Base-by-base conservation (phyloP, 2,113 vertebrate genomes). In the Entelurus aequoreus region DNA sequence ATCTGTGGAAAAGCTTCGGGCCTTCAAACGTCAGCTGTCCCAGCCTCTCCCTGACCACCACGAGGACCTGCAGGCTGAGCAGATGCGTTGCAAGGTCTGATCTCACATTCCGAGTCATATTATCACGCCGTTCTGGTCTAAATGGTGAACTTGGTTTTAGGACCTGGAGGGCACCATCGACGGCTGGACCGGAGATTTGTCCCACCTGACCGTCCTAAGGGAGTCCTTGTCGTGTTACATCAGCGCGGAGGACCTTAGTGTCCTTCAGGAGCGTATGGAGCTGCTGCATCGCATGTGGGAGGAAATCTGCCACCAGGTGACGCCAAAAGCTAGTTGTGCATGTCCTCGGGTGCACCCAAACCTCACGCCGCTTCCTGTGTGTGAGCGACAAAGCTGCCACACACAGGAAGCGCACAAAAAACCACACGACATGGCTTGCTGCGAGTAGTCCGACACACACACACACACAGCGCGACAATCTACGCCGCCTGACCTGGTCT, bases 231-330 rank as follows among this genome's bases (percentile, higher is more conserved):
- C 89, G 15, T 46, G 84, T 4, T 91, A 84, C 53, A 92, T 99
- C 82, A 93, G 90, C 0, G 66, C 92, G 0, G 95, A 97, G 6
- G 96, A 98, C 51, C 88, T 94, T 62, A 91, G 91, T n/a, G 92
- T 95, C 65, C 92, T 99, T 48, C 93, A 87, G 35, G 96, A 98
- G 42, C 89, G 96, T 4, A 86, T 94, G n/a, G 95, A 97, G 57
- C 92, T 98, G 60, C 88, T 99, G 71, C 94, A 97, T 36, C 91
- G 94, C 14, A 95, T 98, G 63, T 99, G 96, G 97, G 95, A 96
- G 15, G 94, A 99, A 65, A 90, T 98, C 15, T 95, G 93, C 74
- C 93, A 93, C 64, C 96, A 98, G 94, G 96, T 94, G 89, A 78
- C 69, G 6, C 5, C 6, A 0, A 12, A 19, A 1, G 12, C 42